phyloP scores from a whole-genome alignment of 2,888 invertebrate genomes.

The Bedellia somnulentella region DNA sequence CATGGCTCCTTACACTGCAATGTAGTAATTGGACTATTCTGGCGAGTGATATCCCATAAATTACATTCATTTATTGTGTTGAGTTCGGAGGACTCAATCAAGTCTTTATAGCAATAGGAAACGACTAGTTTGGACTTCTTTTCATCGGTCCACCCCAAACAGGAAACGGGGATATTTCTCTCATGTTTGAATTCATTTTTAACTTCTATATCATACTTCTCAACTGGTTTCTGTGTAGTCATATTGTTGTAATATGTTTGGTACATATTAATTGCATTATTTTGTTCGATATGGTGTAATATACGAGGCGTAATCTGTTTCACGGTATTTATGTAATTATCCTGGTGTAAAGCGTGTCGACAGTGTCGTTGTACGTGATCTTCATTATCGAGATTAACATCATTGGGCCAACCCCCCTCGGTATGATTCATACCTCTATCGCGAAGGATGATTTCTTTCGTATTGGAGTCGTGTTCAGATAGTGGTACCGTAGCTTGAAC shows the following conservation, averaged over 20 bases:
- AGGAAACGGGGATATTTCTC: constrained; percentile 49
- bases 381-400: constrained; percentile 64
- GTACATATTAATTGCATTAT: constrained; percentile 80
- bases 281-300: constrained; percentile 71
- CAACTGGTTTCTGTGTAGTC: constrained; percentile 46
- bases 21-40: constrained; percentile 27
- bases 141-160: constrained; percentile 74
- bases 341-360: constrained; percentile 80
- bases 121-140: constrained; percentile 64
- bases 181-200: constrained; percentile 70
- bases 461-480: constrained; percentile 62
- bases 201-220: constrained; percentile 60
- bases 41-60: constrained; percentile 66
- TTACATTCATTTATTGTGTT: constrained; percentile 59
- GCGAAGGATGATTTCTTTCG: constrained; percentile 57
- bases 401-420: constrained; percentile 87
- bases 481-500: constrained; percentile 46
- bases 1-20: constrained; percentile 28
- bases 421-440: constrained; percentile 70
- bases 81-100: constrained; percentile 11
- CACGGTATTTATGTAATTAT: constrained; percentile 69
- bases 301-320: constrained; percentile 56
- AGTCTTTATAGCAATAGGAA: constrained; percentile 53
- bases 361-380: constrained; percentile 74
- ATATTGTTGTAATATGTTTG: constrained; percentile 70